phyloP scores from a whole-genome alignment of 1,140 invertebrate species.

The Globodera rostochiensis region DNA sequence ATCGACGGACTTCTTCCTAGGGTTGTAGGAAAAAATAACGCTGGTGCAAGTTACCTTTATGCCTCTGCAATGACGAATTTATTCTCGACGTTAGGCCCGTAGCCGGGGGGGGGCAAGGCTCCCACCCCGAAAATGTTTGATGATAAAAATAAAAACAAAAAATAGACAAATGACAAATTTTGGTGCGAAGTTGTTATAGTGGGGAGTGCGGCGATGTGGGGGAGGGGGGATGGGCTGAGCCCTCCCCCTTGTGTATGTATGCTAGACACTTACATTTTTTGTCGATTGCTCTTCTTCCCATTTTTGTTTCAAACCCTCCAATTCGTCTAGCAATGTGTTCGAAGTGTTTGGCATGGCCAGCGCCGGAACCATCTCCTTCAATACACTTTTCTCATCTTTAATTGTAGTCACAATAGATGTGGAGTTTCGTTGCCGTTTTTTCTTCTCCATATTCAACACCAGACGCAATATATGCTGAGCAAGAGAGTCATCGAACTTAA shows the following conservation, averaged over 20 bases:
- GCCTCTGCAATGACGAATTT: too few relatives aligned
- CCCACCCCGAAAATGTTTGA: too few relatives aligned
- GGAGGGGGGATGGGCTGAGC: too few relatives aligned
- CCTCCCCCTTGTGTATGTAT: neutral
- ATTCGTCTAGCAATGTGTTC: conserved; percentile 33
- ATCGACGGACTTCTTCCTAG: conserved; percentile 15
- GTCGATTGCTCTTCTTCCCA: conserved; percentile 19
- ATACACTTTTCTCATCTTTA: conserved; percentile 67
- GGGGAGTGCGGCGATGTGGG: too few relatives aligned
- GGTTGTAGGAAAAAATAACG: neutral
- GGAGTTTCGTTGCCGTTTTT: conserved; percentile 32
- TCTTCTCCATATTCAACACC: conserved; percentile 85
- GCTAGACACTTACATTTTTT: conserved; percentile 27
- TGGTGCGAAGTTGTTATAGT: too few relatives aligned
- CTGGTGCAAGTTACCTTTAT: too few relatives aligned
- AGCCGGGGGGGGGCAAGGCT: too few relatives aligned
- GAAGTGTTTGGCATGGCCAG: conserved; percentile 80
- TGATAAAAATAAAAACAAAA: too few relatives aligned
- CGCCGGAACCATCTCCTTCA: conserved; percentile 82
- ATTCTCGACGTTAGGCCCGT: too few relatives aligned
- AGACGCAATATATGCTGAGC: conserved; percentile 86
- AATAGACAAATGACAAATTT: too few relatives aligned
- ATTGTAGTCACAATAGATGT: conserved; percentile 35
- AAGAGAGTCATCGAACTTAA: conserved; percentile 78
- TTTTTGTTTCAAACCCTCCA: conserved; percentile 44